These are phyloP conservation scores for Diaphora mendica DNA, from an alignment of 2,888 invertebrate species.

Conservation along the genomic window DNA sequence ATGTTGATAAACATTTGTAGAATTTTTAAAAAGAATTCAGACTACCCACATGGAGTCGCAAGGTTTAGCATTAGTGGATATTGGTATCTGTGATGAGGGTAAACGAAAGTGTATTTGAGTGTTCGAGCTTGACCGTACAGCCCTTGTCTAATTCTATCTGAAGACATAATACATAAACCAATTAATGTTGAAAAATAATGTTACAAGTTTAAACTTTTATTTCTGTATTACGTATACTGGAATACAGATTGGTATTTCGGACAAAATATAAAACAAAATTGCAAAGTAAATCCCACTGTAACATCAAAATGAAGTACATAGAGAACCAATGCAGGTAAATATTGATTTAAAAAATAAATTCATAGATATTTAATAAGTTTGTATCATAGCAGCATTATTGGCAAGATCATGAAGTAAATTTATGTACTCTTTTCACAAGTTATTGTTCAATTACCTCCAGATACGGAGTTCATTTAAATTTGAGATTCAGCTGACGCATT, in stretches of 20 bases:
- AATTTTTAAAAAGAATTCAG: neutral
- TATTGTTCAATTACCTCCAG: neutral
- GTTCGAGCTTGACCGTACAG: neutral
- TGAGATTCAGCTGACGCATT: slow-evolving; percentile 57
- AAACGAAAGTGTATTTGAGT: neutral
- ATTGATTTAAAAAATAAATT: neutral
- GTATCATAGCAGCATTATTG: slow-evolving; percentile 6
- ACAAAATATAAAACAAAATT: neutral
- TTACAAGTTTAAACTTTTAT: neutral
- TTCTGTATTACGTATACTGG: neutral
- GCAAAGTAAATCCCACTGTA: neutral
- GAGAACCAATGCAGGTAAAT: neutral
- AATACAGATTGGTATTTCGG: neutral
- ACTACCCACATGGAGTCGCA: neutral
- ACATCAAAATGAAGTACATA: neutral
- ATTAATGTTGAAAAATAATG: neutral
- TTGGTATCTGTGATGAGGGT: neutral
- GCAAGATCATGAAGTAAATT: slow-evolving; percentile 15
- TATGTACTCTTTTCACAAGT: neutral
- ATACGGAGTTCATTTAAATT: slow-evolving; percentile 29
- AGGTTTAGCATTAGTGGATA: neutral
- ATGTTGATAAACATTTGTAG: neutral
- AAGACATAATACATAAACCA: neutral
- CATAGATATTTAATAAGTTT: neutral
- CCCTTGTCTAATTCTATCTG: neutral